Evolutionary conservation across 2,888 invertebrate genomes (phyloP).

Genomic region (Saturnia pavonia): DNA sequence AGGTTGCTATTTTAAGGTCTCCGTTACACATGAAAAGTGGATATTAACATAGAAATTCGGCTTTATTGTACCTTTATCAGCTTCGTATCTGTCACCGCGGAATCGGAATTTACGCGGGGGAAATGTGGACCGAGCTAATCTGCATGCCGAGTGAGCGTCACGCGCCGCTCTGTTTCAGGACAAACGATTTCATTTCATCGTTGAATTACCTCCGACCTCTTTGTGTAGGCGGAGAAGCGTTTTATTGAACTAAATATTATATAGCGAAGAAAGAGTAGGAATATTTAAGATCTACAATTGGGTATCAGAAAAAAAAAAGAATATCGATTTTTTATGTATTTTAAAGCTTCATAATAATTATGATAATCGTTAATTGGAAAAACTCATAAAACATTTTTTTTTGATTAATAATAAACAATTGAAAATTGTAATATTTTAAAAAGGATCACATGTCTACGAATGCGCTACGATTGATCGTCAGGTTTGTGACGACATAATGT

Average conservation of each 20-base stretch:
- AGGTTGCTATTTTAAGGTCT: background rate
- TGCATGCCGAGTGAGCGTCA: conserved; percentile 46
- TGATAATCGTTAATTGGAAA: too few relatives aligned
- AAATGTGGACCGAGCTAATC: conserved; percentile 40
- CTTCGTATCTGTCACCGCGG: conserved; percentile 24
- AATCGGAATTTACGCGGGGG: conserved; percentile 16
- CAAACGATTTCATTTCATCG: conserved; percentile 55
- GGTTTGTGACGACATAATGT: too few relatives aligned
- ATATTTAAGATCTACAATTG: background rate
- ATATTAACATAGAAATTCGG: background rate
- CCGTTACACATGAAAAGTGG: background rate
- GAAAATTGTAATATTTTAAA: too few relatives aligned
- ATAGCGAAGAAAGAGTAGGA: background rate
- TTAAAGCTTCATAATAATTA: too few relatives aligned
- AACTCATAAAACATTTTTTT: too few relatives aligned
- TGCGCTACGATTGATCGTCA: too few relatives aligned
- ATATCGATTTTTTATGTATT: too few relatives aligned
- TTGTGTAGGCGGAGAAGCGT: conserved; percentile 10
- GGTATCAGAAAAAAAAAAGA: too few relatives aligned
- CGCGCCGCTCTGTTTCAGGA: conserved; percentile 50
- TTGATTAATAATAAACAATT: too few relatives aligned
- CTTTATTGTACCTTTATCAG: conserved; percentile 33
- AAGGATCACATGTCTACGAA: too few relatives aligned
- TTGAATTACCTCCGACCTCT: conserved; percentile 17
- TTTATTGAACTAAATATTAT: conserved; percentile 3